These are phyloP conservation scores for Lacanobia wlatinum DNA, from an alignment of 2,888 invertebrate species.

Conservation along the genomic window DNA sequence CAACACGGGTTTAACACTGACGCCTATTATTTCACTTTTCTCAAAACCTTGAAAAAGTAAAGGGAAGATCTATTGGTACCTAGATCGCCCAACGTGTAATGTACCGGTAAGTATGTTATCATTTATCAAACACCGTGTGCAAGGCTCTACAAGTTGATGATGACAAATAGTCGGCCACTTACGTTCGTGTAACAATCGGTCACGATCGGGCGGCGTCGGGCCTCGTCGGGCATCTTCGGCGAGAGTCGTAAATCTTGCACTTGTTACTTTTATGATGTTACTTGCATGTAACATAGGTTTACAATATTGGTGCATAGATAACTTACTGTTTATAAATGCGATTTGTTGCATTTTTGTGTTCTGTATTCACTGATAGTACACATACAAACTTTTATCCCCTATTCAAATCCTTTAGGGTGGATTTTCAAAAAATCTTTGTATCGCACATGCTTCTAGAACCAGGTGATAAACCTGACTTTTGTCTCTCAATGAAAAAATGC, in stretches of 20 bases:
- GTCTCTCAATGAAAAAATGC: too few relatives aligned
- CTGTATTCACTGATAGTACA: too few relatives aligned
- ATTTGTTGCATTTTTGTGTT: too few relatives aligned
- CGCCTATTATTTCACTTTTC: neutral
- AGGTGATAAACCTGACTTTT: too few relatives aligned
- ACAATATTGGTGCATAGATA: too few relatives aligned
- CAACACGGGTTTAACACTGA: too few relatives aligned
- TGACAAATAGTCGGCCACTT: constrained; percentile 45
- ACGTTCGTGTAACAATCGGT: constrained; percentile 43
- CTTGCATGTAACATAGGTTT: neutral
- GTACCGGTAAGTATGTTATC: constrained; percentile 2
- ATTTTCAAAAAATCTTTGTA: too few relatives aligned
- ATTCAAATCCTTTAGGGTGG: too few relatives aligned
- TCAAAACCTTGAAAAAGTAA: neutral
- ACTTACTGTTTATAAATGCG: too few relatives aligned
- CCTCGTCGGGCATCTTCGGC: constrained; percentile 18
- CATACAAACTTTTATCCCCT: too few relatives aligned
- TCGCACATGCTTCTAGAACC: too few relatives aligned
- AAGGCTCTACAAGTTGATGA: constrained; percentile 44
- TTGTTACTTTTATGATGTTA: constrained; percentile 32
- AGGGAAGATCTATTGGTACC: neutral
- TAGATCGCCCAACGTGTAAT: neutral
- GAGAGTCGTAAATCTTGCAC: constrained; percentile 30
- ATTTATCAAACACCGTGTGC: constrained; percentile 31
- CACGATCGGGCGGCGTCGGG: constrained; percentile 40